These are phyloP conservation scores for Tympanoctomys barrerae DNA, from an alignment of 2,797 vertebrate genomes.

Conservation along the genomic window DNA sequence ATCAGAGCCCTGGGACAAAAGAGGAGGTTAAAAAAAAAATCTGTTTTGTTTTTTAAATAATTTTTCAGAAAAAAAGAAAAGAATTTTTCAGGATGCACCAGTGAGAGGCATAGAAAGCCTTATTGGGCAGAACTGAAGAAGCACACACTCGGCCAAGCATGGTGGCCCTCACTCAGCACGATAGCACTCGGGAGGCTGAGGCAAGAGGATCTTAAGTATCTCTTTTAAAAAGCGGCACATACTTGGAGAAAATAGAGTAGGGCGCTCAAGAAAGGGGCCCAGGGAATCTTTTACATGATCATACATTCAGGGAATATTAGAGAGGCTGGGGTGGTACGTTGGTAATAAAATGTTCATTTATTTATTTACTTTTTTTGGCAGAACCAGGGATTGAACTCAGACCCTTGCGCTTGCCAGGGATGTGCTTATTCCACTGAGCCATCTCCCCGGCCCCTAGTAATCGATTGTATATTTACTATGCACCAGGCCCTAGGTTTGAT, in stretches of 20 bases:
- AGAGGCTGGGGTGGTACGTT: neutral
- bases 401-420: no score
- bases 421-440: no score
- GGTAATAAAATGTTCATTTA: neutral
- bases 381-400: no score
- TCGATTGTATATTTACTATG: neutral
- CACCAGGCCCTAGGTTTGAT: neutral
- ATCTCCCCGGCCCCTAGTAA: no score
- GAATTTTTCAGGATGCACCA: neutral
- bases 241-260: neutral
- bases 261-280: neutral
- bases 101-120: neutral
- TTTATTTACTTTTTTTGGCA: no score
- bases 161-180: neutral
- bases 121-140: neutral
- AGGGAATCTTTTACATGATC: neutral
- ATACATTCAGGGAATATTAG: neutral
- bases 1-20: neutral
- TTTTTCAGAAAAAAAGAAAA: neutral
- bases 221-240: neutral
- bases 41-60: neutral
- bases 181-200: neutral
- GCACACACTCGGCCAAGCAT: neutral
- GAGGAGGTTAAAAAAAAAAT: neutral
- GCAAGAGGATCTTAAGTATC: neutral